Evolutionary conservation across 2,797 vertebrate species (phyloP), one percentile per base, ranked within the genome.

Genomic region (Bovichtus variegatus): DNA sequence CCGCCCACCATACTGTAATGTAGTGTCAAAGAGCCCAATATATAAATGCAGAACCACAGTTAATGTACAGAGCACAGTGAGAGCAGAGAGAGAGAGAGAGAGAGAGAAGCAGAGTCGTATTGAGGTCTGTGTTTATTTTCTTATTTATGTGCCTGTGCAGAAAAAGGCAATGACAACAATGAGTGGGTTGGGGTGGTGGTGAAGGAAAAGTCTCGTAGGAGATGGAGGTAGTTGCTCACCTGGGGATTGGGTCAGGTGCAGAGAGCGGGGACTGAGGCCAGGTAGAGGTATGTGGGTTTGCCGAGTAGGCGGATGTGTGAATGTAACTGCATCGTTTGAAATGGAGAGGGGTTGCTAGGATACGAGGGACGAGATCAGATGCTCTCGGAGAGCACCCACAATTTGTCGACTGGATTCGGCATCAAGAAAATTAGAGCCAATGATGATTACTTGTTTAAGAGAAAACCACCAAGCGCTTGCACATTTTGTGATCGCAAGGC

Each of bases 331-430:
- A 84, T 75, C 71, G 38, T 90, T 90, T 89, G 85, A 94, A 92
- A 91, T 90, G 84, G 84, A 87, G 74, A 71, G 68, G 73, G 86
- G 94, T 94, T 95, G 94, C 93, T 95, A 94, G 92, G 94, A 95
- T 89, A 96, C 94, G 44, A 81, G 57, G 76, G 66, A 86, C 77
- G 79, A 82, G 89, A 93, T 76, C 77, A 87, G 81, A 89, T 88
- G 87, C 68, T 80, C 74, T 87, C 47, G 72, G 80, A 87, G 75
- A 80, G 84, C 66, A 59, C 58, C 71, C 36, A 60, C 76, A 87
- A 76, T 80, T 89, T 89, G 79, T 78, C 43, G 8, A 67, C 73
- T 76, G 79, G 79, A 82, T 91, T 74, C 81, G 60, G 80, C 75
- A 81, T 87, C 51, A 47, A 65, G 66, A 75, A 89, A 87, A 90